A percentile compares a stretch with the other conserved stretches of the same genome.
Conservation (phyloP, 2,888 invertebrate genomes). For the Chelonus formosanus region DNA sequence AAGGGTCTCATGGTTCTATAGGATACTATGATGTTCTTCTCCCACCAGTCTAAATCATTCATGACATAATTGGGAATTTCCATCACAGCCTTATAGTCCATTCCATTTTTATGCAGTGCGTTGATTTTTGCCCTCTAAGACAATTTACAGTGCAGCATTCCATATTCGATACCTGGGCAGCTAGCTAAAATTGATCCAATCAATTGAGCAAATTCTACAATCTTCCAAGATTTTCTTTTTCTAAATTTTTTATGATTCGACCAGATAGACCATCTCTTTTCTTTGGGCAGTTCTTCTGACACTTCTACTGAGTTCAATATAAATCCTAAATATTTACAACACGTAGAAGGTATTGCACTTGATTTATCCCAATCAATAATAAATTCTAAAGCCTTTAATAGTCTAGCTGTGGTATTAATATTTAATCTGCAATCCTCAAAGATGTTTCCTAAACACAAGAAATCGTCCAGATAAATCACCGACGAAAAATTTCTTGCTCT, state of each 20-base stretch:
- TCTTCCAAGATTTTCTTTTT: slow-evolving; percentile 22
- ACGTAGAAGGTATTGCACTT: slow-evolving; percentile 18
- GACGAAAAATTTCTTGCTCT: background rate
- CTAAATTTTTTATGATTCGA: slow-evolving; percentile 18
- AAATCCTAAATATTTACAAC: slow-evolving; percentile 34
- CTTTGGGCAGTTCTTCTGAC: slow-evolving; percentile 27
- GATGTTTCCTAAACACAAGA: slow-evolving; percentile 8
- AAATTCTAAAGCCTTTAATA: slow-evolving; percentile 29
- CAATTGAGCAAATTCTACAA: slow-evolving; percentile 34
- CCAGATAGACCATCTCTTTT: slow-evolving; percentile 21
- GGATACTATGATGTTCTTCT: slow-evolving; percentile 9
- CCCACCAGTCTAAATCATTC: slow-evolving; percentile 35
- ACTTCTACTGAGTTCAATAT: slow-evolving; percentile 26
- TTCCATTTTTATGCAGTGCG: slow-evolving; percentile 18
- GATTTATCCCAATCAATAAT: slow-evolving; percentile 29
- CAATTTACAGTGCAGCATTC: slow-evolving; percentile 22
- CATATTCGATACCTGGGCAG: slow-evolving; percentile 36
- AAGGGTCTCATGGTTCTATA: slow-evolving; percentile 21
- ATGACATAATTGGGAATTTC: slow-evolving; percentile 19
- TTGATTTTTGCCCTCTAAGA: slow-evolving; percentile 30
- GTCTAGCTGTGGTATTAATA: slow-evolving; percentile 18
- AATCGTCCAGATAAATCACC: slow-evolving; percentile 19
- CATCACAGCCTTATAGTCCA: slow-evolving; percentile 31
- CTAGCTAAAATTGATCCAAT: slow-evolving; percentile 22
- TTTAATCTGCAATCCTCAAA: background rate